Evolutionary conservation across 2,113 vertebrate genomes (phyloP).

Genomic region (Acinonyx jubatus): DNA sequence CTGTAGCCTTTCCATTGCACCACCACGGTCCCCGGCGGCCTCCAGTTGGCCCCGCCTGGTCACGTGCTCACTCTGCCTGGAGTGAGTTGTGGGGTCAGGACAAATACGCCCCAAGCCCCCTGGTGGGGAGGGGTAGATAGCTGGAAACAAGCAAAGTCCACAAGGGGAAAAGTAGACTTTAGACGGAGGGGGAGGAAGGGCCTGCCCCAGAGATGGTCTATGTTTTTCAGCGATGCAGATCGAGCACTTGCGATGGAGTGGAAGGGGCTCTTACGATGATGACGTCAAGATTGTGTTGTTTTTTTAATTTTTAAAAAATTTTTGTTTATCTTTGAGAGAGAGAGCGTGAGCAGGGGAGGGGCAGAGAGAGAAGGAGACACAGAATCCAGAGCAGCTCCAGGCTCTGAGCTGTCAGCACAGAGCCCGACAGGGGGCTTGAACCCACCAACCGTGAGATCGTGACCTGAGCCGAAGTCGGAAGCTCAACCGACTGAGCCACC

Average conservation of each 20-base stretch:
- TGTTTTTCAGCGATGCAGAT: not conserved
- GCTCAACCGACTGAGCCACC: too few species aligned
- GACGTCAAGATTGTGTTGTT: too few species aligned
- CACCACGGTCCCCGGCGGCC: not conserved
- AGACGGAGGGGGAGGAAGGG: not conserved
- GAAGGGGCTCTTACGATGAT: not conserved
- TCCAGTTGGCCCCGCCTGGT: not conserved
- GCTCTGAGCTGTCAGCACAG: too few species aligned
- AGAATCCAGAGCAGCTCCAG: too few species aligned
- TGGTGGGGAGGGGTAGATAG: not conserved
- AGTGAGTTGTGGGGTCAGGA: not conserved
- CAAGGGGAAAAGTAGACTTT: not conserved
- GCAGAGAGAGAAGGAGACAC: too few species aligned
- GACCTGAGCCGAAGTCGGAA: too few species aligned
- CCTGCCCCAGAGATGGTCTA: not conserved
- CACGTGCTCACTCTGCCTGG: not conserved
- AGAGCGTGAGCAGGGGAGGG: too few species aligned
- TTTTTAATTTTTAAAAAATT: too few species aligned
- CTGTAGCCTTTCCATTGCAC: not conserved
- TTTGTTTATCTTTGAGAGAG: too few species aligned
- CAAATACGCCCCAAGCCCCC: not conserved
- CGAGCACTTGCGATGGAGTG: not conserved
- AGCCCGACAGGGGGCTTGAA: too few species aligned
- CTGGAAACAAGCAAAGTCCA: not conserved
- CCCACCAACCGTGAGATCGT: too few species aligned